Conservation (phyloP, 2,797 vertebrate species). For the Neoniphon sammara region DNA sequence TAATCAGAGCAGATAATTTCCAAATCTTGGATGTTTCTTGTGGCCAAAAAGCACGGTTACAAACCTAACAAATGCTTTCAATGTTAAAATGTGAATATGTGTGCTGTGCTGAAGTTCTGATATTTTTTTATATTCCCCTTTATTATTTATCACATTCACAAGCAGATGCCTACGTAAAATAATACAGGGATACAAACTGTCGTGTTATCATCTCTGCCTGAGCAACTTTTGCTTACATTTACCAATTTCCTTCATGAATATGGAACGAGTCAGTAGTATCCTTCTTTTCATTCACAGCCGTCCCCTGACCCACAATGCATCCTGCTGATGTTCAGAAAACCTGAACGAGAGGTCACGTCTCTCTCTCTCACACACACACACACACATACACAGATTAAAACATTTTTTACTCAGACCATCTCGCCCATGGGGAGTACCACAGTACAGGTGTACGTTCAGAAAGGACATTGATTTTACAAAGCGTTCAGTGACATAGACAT, state of each 20-base stretch:
- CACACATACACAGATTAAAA: not conserved
- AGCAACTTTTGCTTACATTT: conserved; percentile 52
- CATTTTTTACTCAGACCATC: not conserved
- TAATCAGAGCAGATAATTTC: not conserved
- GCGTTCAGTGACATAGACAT: not conserved
- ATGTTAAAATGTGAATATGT: not conserved
- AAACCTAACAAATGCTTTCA: too few relatives aligned
- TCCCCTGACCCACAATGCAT: conserved; percentile 51
- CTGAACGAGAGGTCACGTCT: conserved; percentile 44
- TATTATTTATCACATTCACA: conserved; percentile 13
- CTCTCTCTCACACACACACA: conserved; percentile 1
- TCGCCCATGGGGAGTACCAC: conserved; percentile 22
- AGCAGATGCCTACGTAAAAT: conserved; percentile 4
- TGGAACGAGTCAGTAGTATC: conserved; percentile 36
- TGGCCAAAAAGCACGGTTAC: not conserved
- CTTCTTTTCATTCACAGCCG: conserved; percentile 50
- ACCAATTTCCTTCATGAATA: conserved; percentile 59
- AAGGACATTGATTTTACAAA: conserved; percentile 27
- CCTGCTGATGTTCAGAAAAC: conserved; percentile 63
- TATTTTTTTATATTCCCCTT: conserved; percentile 1
- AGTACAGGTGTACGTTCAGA: conserved; percentile 22
- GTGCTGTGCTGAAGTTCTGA: not conserved
- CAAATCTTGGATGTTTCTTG: conserved; percentile 9
- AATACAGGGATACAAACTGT: conserved; percentile 17
- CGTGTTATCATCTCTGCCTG: conserved; percentile 31